Evolutionary conservation across 2,797 vertebrate species (phyloP), one percentile per base, ranked within the genome.

Genomic region (Aulostomus chinensis): DNA sequence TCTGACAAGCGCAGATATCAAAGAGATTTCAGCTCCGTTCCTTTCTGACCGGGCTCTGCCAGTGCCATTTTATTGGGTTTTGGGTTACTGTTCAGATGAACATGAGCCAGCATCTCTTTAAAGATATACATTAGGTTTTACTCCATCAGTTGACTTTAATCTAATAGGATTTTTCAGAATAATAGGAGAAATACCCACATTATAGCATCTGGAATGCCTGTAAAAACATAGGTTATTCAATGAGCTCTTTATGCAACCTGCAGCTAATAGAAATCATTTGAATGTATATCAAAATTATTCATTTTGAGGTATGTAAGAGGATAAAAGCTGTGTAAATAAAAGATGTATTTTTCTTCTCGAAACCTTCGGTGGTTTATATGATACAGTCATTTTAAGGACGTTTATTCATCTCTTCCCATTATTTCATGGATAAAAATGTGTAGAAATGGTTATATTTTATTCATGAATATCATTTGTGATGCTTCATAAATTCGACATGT

Each of bases 1-100:
- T 74, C 83, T 79, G 78, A 86, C 74, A 82, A 78, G 78, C 49
- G 48, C 52, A 18, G 74, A 78, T 85, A 87, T 83, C 86, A 85
- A 79, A 86, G 66, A 60, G 63, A 77, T 73, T 73, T 72, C 75
- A 35, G 18, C 64, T 50, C 55, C 49, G 4, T 43, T 75, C 35
- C 62, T 68, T 60, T 71, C 26, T 47, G 78, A 75, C 74, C 73
- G 16, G 22, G 54, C 65, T 68, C 45, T 12, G 43, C 29, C 11
- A 58, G 51, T 49, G 40, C n/a, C 18, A 39, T 74, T 58, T 66
- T 58, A 67, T 48, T 51, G 55, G 40, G 58, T n/a, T n/a, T n/a
- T n/a, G n/a, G n/a, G n/a, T n/a, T 56, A 13, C 42, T n/a, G 62
- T 50, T 50, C 43, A 48, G 46, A 38, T 46, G 34, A 48, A 43